Evolutionary conservation across 2,888 invertebrate species (phyloP).

Genomic region (Mesochorus sp.): DNA sequence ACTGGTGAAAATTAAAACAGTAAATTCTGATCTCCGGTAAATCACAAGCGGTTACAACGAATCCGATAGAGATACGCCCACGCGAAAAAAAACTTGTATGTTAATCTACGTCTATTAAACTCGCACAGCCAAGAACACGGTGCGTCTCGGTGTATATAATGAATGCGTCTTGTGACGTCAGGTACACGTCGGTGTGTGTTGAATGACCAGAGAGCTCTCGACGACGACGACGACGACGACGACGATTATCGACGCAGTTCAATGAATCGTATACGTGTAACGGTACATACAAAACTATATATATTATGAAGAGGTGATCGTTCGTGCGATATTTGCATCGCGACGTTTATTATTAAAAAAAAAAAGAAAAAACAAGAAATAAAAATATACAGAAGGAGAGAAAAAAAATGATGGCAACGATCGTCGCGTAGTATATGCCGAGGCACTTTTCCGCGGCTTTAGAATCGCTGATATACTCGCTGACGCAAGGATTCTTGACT

Average conservation of each 20-base stretch:
- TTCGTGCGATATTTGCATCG: slow-evolving; percentile 53
- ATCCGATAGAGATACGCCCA: slow-evolving; percentile 47
- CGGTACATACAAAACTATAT: slow-evolving; percentile 38
- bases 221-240: neutral
- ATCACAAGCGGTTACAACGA: no score
- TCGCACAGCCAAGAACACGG: neutral
- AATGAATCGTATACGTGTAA: slow-evolving; percentile 62
- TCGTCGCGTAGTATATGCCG: slow-evolving; percentile 16
- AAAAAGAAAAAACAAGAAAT: slow-evolving; percentile 21
- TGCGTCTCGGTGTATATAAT: slow-evolving; percentile 9
- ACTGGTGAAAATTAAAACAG: no score
- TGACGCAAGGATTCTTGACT: slow-evolving; percentile 58
- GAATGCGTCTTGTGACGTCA: slow-evolving; percentile 53
- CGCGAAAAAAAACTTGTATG: slow-evolving; percentile 55
- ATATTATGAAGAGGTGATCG: slow-evolving; percentile 39
- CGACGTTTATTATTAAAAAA: slow-evolving; percentile 24
- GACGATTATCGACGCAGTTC: slow-evolving; percentile 61
- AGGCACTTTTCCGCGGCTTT: slow-evolving; percentile 40
- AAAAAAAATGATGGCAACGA: slow-evolving; percentile 22
- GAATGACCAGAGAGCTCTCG: slow-evolving; percentile 40
- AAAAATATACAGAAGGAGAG: slow-evolving; percentile 2
- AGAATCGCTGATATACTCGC: slow-evolving; percentile 26
- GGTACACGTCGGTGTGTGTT: slow-evolving; percentile 18
- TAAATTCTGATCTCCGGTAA: no score
- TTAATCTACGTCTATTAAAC: slow-evolving; percentile 36